Evolutionary conservation across 2,888 invertebrate genomes (phyloP), one percentile per base, ranked within the genome.

Genomic region (Apeira syringaria): DNA sequence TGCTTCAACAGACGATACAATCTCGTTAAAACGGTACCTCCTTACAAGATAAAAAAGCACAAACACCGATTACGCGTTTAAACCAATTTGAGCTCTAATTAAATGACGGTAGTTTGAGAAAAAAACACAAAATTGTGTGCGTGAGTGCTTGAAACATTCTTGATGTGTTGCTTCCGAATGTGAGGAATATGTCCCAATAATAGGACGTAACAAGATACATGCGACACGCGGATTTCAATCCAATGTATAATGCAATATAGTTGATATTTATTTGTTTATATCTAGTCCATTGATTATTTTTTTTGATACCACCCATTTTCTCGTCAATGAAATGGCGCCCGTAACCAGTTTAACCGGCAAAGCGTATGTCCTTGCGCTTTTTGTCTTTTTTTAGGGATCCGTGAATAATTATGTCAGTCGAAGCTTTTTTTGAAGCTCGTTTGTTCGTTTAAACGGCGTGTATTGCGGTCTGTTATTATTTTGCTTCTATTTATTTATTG

Each of bases 301-400:
- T 68, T 72, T 54, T 42, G 49, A 56, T 61, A 47, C 68, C 68
- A 66, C 64, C 65, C 70, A 70, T 69, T 72, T 68, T 59, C 64
- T 67, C 59, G 65, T 76, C 66, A 78, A 76, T 79, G 78, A 74
- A 61, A 60, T 68, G 76, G 78, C 77, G 78, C 78, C 77, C 63
- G 44, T 27, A 55, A 74, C 76, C 69, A 47, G 76, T 78, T 72
- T 64, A 57, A 60, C 61, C 53, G 54, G 65, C 56, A 42, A 48
- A 44, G 56, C 54, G 56, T 59, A 50, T 53, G 53, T 54, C 53
- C 53, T 54, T 50, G 48, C 25, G 32, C 51, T 43, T 51, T 53
- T 53, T 40, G n/a, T 5, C 6, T 10, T 33, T 40, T 49, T 50
- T 53, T 53, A 53, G 56, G 50, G 56, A 35, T 47, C 53, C 44